Conservation (phyloP, 2,888 invertebrate genomes). For the Cantharis nigra region DNA sequence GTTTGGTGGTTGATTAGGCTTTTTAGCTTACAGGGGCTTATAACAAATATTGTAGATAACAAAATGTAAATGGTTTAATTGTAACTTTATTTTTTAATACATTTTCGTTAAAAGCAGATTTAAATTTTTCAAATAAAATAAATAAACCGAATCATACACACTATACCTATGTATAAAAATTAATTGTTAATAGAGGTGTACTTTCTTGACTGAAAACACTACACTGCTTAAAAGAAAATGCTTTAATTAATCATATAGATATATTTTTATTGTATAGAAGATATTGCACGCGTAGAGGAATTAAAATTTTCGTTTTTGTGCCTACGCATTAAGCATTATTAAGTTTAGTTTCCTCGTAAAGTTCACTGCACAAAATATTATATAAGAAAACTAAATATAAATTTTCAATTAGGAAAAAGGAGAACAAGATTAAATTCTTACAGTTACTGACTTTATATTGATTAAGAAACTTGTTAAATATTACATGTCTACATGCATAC, state of each 20-base stretch:
- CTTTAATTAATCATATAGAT: not conserved
- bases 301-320: not conserved
- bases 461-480: conserved; percentile 40
- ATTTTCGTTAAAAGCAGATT: not conserved
- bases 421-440: conserved; percentile 33
- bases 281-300: not conserved
- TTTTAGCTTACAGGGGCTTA: conserved; percentile 34
- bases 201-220: not conserved
- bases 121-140: not conserved
- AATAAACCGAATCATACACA: not conserved
- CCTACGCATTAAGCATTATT: not conserved
- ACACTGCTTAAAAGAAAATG: not conserved
- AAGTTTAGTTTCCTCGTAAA: not conserved
- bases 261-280: not conserved
- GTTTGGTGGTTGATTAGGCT: conserved; percentile 38
- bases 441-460: conserved; percentile 34
- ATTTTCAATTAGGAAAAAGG: conserved; percentile 23
- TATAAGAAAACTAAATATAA: conserved; percentile 8
- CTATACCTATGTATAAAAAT: not conserved
- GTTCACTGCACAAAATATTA: not conserved
- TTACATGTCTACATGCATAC: conserved; percentile 34
- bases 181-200: not conserved
- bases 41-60: conserved; percentile 20
- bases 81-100: not conserved
- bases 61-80: not conserved